phyloP scores from a whole-genome alignment of 1,140 invertebrate genomes.

The Drosophila repleta region DNA sequence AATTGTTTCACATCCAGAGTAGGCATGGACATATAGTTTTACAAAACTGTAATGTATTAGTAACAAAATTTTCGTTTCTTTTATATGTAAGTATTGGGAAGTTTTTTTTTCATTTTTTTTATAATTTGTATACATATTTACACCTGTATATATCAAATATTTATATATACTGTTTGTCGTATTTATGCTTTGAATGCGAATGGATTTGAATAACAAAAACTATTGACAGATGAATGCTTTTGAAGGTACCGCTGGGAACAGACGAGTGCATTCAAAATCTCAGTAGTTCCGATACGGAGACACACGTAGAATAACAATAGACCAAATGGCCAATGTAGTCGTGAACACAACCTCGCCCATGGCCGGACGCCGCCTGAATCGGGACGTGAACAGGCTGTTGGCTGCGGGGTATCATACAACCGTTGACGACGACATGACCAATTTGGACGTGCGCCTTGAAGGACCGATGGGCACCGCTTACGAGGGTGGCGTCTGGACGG shows the following conservation, averaged over 20 bases:
- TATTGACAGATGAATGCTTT: constrained; percentile 52
- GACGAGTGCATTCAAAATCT: constrained; percentile 69
- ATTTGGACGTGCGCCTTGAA: constrained; percentile 99
- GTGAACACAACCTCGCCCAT: constrained; percentile 98
- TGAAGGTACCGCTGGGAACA: constrained; percentile 73
- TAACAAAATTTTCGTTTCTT: constrained; percentile 71
- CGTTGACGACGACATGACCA: constrained; percentile 97
- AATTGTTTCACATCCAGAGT: constrained; percentile 11
- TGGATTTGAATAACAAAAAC: neutral
- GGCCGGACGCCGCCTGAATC: constrained; percentile 99
- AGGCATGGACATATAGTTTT: constrained; percentile 39
- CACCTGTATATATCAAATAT: neutral
- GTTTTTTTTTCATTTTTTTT: neutral
- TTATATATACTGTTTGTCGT: neutral
- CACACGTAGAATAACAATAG: constrained; percentile 45
- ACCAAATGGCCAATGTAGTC: constrained; percentile 62
- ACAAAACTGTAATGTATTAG: constrained; percentile 51
- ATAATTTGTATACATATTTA: neutral
- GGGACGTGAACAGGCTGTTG: constrained; percentile 99
- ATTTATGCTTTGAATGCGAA: neutral
- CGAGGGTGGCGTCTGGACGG: constrained; percentile 99
- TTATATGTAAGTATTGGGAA: constrained; percentile 58
- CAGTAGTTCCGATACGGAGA: constrained; percentile 63
- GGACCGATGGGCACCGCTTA: constrained; percentile 98
- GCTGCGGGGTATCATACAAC: constrained; percentile 99